Conservation (phyloP, 2,113 vertebrate species). For the Lophotis ruficrista region DNA sequence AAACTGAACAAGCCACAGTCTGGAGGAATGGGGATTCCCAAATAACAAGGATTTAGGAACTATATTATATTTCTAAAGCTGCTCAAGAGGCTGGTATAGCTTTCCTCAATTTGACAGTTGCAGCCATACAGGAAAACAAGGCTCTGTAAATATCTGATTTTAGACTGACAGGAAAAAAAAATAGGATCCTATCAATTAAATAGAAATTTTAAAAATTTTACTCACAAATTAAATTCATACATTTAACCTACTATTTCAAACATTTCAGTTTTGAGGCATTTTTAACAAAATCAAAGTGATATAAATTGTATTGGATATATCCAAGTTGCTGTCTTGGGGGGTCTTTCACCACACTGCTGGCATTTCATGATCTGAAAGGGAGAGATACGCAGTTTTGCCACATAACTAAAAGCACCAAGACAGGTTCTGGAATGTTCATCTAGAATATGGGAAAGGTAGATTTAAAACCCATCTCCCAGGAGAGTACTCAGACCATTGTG, state of each 20-base stretch:
- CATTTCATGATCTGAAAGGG: background rate
- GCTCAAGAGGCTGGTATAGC: background rate
- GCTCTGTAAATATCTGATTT: background rate
- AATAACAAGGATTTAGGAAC: background rate
- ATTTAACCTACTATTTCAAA: background rate
- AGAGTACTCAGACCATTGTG: background rate
- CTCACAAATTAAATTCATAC: background rate
- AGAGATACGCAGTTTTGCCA: background rate
- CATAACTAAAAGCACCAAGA: background rate
- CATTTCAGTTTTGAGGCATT: background rate
- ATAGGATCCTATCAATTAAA: background rate
- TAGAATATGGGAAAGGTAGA: background rate
- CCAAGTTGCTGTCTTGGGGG: background rate
- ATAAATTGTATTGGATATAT: too few relatives aligned
- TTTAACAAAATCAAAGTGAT: background rate
- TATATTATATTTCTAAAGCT: background rate
- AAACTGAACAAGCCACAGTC: background rate
- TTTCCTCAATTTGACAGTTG: background rate
- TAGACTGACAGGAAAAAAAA: background rate
- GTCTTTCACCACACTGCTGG: background rate
- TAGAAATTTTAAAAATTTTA: fast-evolving
- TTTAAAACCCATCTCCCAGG: background rate
- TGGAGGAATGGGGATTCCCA: background rate
- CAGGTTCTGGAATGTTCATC: background rate
- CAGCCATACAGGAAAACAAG: background rate